phyloP scores from a whole-genome alignment of 1,140 invertebrate genomes.

The Colletes gigas region DNA sequence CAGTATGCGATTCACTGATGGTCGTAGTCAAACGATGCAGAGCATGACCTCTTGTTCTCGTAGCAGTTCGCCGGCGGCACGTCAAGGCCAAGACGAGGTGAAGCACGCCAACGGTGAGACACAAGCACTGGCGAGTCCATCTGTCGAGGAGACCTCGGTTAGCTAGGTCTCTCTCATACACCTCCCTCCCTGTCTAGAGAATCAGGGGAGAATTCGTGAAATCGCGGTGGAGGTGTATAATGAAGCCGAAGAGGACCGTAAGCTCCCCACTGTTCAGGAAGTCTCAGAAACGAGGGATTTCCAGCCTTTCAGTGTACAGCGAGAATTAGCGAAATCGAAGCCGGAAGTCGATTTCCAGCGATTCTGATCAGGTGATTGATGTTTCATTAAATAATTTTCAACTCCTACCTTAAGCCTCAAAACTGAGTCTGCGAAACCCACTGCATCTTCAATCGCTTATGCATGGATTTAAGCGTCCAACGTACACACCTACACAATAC shows the following conservation, averaged over 20 bases:
- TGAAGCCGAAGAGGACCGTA: slow-evolving; percentile 44
- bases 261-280: slow-evolving; percentile 63
- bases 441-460: too few species aligned
- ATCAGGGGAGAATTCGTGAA: slow-evolving; percentile 46
- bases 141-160: slow-evolving; percentile 79
- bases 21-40: slow-evolving; percentile 80
- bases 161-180: slow-evolving; percentile 75
- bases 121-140: slow-evolving; percentile 74
- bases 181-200: slow-evolving; percentile 66
- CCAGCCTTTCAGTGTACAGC: slow-evolving; percentile 38
- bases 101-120: slow-evolving; percentile 77
- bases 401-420: too few species aligned
- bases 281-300: slow-evolving; percentile 55
- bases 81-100: slow-evolving; percentile 56
- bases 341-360: slow-evolving; percentile 20
- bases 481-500: too few species aligned
- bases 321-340: slow-evolving; percentile 38
- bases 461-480: too few species aligned
- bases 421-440: too few species aligned
- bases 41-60: slow-evolving; percentile 79
- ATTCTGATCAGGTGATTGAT: slow-evolving; percentile 51
- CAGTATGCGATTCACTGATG: slow-evolving; percentile 78
- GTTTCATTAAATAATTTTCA: slow-evolving; percentile 22
- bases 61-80: slow-evolving; percentile 75
- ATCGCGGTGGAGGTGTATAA: slow-evolving; percentile 65